Conservation (phyloP, 2,797 vertebrate genomes). For the Spinus olivaceus region DNA sequence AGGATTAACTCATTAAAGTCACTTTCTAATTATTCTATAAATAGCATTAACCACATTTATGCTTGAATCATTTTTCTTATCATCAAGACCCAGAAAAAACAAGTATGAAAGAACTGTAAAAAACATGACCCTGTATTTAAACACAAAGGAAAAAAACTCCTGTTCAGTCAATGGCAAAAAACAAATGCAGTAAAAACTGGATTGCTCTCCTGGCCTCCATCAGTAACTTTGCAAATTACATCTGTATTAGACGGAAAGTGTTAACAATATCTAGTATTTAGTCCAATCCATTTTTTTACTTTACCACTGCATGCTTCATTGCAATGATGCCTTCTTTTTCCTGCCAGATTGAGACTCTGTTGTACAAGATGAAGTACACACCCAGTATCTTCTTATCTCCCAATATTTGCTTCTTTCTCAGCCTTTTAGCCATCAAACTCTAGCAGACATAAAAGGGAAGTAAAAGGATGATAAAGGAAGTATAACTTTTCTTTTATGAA, state of each 20-base stretch:
- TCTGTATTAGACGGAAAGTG: background rate
- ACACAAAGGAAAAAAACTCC: background rate
- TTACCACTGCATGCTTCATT: background rate
- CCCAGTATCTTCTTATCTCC: background rate
- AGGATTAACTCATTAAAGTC: background rate
- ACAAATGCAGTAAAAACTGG: background rate
- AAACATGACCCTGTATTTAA: background rate
- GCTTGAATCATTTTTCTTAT: background rate
- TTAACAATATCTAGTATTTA: background rate
- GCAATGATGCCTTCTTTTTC: background rate
- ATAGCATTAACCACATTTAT: background rate
- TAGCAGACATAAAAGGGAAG: conserved; percentile 9
- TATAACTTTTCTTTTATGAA: conserved; percentile 36
- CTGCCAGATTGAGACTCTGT: background rate
- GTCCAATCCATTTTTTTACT: background rate
- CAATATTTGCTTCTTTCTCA: background rate
- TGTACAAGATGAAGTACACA: background rate
- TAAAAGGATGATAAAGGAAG: conserved; percentile 32
- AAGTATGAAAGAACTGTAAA: background rate
- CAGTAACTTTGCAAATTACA: background rate
- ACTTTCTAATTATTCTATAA: background rate
- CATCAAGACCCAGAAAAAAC: background rate
- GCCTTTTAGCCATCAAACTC: conserved; percentile 18
- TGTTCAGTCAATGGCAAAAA: background rate
- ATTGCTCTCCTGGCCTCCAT: background rate